Base-by-base conservation (phyloP, 2,797 vertebrate genomes). In the Sternarchorhynchus goeldii region DNA sequence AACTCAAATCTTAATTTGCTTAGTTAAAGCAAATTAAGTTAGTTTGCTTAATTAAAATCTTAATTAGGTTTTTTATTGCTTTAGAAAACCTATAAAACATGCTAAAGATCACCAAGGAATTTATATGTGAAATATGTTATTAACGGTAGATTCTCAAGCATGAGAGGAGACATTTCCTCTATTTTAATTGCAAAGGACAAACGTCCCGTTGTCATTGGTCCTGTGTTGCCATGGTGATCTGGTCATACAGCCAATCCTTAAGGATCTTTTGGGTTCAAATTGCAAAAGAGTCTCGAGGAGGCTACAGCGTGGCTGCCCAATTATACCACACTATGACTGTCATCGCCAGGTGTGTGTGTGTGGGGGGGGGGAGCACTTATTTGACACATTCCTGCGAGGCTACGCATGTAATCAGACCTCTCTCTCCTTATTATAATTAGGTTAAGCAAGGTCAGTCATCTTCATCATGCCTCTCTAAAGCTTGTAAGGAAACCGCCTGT, bases 341-440 rank as follows among this genome's bases (percentile, higher is more conserved):
- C 67, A 75, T 32, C 21, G 57, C 45, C 76, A 75, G 80, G 71
- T 74, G 63, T 77, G 56, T 36, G 62, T n/a, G 58, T 71, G 69
- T 75, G 63, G 69, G 63, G 73, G 55, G 36, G 63, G 18, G 58
- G 21, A 10, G 62, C 41, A 12, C 29, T 53, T 53, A 62, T 56
- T 60, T 53, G 64, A 31, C 57, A 53, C 68, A 36, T 69, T 78
- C 45, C 78, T 75, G 64, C 62, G 18, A 6, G 59, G 66, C 50
- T 66, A 72, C 50, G 39, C 21, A n/a, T 81, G 76, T 63, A 79
- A 84, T 81, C 77, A 75, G 25, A 72, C 67, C 62, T 55, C 50
- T 69, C 45, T 70, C 67, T 56, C 72, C 53, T 68, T 72, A 75
- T 75, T 76, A 76, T 84, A 84, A 86, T 86, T 41, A 83, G 75